phyloP scores from a whole-genome alignment of 2,113 vertebrate genomes.

The Lontra canadensis region DNA sequence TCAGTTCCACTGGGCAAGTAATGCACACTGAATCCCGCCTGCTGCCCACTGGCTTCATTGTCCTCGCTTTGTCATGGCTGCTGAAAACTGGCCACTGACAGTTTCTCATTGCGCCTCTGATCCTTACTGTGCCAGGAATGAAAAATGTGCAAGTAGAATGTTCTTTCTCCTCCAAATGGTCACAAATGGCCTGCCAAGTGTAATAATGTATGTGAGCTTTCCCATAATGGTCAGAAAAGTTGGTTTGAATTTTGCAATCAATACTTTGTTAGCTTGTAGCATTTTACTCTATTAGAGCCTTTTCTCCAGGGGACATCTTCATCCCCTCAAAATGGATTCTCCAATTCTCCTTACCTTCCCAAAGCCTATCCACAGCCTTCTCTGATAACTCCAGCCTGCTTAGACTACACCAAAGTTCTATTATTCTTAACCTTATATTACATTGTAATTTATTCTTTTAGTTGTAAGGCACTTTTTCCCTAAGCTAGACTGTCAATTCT shows the following conservation, averaged over 20 bases:
- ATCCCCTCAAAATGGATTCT: constrained; percentile 30
- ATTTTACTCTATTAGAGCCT: constrained; percentile 48
- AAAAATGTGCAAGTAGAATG: constrained; percentile 37
- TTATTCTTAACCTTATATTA: background rate
- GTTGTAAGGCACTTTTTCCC: background rate
- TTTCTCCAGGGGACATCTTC: background rate
- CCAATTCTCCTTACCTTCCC: background rate
- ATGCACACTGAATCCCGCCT: background rate
- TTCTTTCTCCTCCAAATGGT: constrained; percentile 54
- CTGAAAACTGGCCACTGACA: background rate
- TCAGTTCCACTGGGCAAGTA: constrained; percentile 51
- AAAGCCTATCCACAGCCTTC: background rate
- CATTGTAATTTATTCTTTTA: background rate
- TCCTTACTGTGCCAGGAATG: constrained; percentile 24
- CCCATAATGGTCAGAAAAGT: constrained; percentile 48
- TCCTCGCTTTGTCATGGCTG: constrained; percentile 31
- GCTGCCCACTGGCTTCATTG: background rate
- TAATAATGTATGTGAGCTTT: constrained; percentile 55
- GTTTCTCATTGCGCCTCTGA: background rate
- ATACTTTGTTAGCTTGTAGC: constrained; percentile 48
- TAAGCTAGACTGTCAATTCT: background rate
- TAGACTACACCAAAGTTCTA: background rate
- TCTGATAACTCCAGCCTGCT: background rate
- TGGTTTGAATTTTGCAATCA: constrained; percentile 55
- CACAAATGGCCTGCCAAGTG: constrained; percentile 42